These are phyloP conservation scores for Protophormia terraenovae DNA, from an alignment of 2,888 invertebrate species.

Conservation along the genomic window DNA sequence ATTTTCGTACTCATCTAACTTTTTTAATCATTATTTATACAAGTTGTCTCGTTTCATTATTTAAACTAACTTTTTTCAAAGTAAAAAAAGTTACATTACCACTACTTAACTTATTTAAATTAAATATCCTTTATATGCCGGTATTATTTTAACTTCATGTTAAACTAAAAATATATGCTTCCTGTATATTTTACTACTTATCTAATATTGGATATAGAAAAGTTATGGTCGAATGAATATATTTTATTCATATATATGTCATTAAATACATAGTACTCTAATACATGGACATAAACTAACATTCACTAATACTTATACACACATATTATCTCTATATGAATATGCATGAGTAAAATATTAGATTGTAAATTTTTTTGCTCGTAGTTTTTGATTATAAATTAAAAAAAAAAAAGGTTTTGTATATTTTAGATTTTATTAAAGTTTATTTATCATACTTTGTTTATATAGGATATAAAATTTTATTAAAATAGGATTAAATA, in stretches of 20 bases:
- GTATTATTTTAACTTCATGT: background rate
- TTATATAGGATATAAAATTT: constrained; percentile 12
- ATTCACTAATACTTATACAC: too few species aligned
- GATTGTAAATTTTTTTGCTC: background rate
- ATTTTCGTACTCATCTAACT: too few species aligned
- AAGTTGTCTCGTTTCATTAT: too few species aligned
- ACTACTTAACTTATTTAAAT: background rate
- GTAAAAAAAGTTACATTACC: too few species aligned
- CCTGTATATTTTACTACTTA: constrained; percentile 12
- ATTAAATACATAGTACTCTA: constrained; percentile 14
- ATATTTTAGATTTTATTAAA: constrained; percentile 31
- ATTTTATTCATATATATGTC: constrained; percentile 31
- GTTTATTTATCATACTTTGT: constrained; percentile 7
- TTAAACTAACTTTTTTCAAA: too few species aligned
- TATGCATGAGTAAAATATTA: constrained; percentile 23
- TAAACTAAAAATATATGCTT: background rate
- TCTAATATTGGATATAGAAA: constrained; percentile 25
- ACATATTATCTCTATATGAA: constrained; percentile 4
- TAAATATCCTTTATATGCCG: background rate
- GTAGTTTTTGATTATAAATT: constrained; percentile 41
- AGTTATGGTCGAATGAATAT: constrained; percentile 37
- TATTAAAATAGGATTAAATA: constrained; percentile 24
- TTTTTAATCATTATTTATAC: too few species aligned
- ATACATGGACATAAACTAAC: background rate
- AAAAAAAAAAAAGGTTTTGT: background rate